These are phyloP conservation scores for Stramonita haemastoma DNA, from an alignment of 2,888 invertebrate genomes.

Conservation along the genomic window DNA sequence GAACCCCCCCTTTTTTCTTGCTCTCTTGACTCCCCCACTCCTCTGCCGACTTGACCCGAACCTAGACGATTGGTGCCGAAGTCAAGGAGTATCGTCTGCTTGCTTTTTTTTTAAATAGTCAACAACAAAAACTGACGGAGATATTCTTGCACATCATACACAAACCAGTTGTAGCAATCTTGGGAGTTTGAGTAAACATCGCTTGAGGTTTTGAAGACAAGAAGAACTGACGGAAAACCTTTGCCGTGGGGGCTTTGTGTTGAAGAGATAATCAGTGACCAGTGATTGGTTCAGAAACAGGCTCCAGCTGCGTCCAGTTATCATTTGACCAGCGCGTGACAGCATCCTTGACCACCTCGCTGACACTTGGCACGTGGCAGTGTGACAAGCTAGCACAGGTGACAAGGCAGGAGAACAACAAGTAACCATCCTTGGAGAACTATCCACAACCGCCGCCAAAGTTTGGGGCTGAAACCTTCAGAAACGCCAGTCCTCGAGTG, in stretches of 20 bases:
- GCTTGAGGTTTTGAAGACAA: too few species aligned
- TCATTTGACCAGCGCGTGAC: conserved; percentile 1
- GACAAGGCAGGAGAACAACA: not conserved
- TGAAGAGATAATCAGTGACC: not conserved
- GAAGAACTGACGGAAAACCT: not conserved
- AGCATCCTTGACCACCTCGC: not conserved
- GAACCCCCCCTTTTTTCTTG: not conserved
- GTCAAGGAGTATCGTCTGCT: not conserved
- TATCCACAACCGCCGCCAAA: too few species aligned
- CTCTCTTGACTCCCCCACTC: not conserved
- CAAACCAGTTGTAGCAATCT: not conserved
- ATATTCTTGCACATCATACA: not conserved
- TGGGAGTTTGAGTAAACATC: not conserved
- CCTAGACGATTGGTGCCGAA: not conserved
- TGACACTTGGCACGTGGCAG: not conserved
- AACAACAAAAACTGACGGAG: not conserved
- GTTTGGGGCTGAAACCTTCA: too few species aligned
- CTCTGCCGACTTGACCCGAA: not conserved
- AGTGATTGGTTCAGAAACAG: not conserved
- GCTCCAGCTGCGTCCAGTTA: not conserved
- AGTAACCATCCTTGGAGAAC: not conserved
- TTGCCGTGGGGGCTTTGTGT: not conserved
- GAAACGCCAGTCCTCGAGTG: too few species aligned
- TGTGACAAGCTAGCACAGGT: not conserved
- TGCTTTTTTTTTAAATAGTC: not conserved